Evolutionary conservation across 2,113 vertebrate genomes (phyloP), one percentile per base, ranked within the genome.

Genomic region (Brevimyrus niger): DNA sequence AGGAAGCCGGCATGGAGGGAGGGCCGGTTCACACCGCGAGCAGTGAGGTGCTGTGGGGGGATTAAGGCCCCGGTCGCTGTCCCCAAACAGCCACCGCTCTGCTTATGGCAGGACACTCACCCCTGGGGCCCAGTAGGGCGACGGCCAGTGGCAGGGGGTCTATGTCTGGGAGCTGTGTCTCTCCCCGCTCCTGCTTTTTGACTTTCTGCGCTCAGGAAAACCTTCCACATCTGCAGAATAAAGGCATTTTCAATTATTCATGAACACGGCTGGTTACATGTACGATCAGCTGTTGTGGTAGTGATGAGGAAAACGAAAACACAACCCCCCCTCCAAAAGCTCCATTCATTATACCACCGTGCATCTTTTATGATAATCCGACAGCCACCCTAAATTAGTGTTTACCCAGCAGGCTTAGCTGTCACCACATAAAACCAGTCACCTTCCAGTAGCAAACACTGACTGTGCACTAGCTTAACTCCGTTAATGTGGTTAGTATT

Each of bases 221-320:
- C 96, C 97, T 96, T 98, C 97, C 97, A 98, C 95, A 99, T 99
- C 98, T 99, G 98, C 96, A 97, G 97, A 96, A 99, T 95, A 99
- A 98, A 98, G 97, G 97, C 94, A 98, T 95, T 96, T 97, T 89
- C 96, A 89, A 93, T 97, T 97, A 97, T 95, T 97, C 92, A 92
- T 89, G 88, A 44, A 93, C 48, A 89, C 8, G 38, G 86, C 76
- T 35, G 87, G 5, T 88, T 46, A 89, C 89, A 89, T 31, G 83
- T 27, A 23, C 35, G 50, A 7, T 69, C 23, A 47, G 15, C 8
- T 42, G 42, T 65, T 65, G 51, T 53, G 42, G 61, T 87, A 13
- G 48, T 21, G 65, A 6, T 4, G 88, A 69, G 35, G 38, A 55
- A 55, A 27, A 88, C 83, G 38, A 82, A 80, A 2, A 42, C 73